Conservation (phyloP, 2,888 invertebrate genomes). For the Microplitis manilae region DNA sequence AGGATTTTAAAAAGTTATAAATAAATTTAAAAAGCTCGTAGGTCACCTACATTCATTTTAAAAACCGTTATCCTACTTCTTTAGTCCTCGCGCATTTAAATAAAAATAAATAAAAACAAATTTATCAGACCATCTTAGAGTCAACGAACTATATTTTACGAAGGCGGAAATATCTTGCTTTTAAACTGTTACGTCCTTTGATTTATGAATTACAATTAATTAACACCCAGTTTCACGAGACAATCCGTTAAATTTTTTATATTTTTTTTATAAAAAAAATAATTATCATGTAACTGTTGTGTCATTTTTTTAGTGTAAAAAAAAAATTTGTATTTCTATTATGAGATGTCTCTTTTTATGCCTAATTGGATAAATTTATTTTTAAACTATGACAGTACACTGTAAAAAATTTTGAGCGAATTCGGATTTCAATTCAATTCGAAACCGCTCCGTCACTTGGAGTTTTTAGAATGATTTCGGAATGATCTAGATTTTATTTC, state of each 20-base stretch:
- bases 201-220: background rate
- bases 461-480: too few relatives aligned
- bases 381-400: too few relatives aligned
- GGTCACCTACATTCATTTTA: background rate
- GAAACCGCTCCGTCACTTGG: too few relatives aligned
- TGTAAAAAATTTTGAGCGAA: too few relatives aligned
- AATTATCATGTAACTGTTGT: too few relatives aligned
- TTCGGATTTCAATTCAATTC: too few relatives aligned
- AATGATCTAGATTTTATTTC: too few relatives aligned
- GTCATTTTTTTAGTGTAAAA: too few relatives aligned
- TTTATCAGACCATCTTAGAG: conserved; percentile 16
- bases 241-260: background rate
- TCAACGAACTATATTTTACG: conserved; percentile 46
- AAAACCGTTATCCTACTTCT: conserved; percentile 15
- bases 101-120: background rate
- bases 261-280: too few relatives aligned
- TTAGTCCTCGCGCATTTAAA: conserved; percentile 14
- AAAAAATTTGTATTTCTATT: too few relatives aligned
- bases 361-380: too few relatives aligned
- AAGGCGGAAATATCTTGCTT: conserved; percentile 34
- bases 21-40: background rate
- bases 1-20: background rate
- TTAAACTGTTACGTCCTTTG: conserved; percentile 4
- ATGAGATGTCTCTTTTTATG: too few relatives aligned
- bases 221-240: background rate